Evolutionary conservation across 35 echinoderm and acorn worm species (phyloP).

Genomic region (Chiridota heheva): DNA sequence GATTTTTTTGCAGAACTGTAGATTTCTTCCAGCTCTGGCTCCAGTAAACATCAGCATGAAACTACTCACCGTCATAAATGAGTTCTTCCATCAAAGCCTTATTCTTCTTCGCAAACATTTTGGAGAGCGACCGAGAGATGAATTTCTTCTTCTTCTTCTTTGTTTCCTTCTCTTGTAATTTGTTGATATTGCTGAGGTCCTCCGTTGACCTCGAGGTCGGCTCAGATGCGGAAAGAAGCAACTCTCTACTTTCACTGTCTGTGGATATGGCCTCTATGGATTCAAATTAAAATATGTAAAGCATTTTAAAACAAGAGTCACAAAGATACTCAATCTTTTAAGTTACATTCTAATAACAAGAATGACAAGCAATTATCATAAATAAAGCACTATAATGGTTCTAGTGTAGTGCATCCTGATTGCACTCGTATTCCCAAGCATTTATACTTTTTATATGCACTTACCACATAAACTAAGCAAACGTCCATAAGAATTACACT

Average conservation of each 20-base stretch:
- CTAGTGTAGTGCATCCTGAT: too few relatives aligned
- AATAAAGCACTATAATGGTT: too few relatives aligned
- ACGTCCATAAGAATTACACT: too few relatives aligned
- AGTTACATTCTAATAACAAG: too few relatives aligned
- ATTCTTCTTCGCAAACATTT: slow-evolving; percentile 95
- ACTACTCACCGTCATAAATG: slow-evolving; percentile 89
- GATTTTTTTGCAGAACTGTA: not conserved
- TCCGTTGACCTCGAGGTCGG: slow-evolving; percentile 74
- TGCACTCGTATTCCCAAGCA: too few relatives aligned
- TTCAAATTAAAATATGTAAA: too few relatives aligned
- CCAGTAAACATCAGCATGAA: not conserved
- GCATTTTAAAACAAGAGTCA: too few relatives aligned
- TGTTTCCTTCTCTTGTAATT: slow-evolving; percentile 44
- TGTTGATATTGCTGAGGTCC: slow-evolving; percentile 51
- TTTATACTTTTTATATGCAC: too few relatives aligned
- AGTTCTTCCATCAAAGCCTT: slow-evolving; percentile 77
- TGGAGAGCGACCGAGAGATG: slow-evolving; percentile 84
- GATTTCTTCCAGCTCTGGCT: not conserved
- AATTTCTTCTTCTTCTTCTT: slow-evolving; percentile 82
- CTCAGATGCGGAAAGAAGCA: slow-evolving; percentile 64
- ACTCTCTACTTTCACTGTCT: slow-evolving; percentile 81
- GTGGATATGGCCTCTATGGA: slow-evolving; percentile 58
- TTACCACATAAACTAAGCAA: too few relatives aligned
- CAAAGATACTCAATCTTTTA: too few relatives aligned
- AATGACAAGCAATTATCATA: too few relatives aligned